These are phyloP conservation scores for Hipparchia semele DNA, from an alignment of 2,888 invertebrate species.

Conservation along the genomic window DNA sequence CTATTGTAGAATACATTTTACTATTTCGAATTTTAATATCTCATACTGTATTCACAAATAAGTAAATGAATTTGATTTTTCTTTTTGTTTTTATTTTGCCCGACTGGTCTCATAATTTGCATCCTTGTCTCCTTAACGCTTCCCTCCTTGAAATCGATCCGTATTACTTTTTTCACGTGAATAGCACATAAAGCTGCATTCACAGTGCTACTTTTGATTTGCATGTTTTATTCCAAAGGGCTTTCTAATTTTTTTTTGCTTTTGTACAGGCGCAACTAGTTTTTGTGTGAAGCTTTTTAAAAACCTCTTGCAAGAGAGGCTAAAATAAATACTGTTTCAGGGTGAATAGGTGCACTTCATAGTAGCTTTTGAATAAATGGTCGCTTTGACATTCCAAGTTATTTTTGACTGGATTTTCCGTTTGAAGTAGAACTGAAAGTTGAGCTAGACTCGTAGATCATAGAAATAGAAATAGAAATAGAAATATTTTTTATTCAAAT, in stretches of 20 bases:
- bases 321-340: conserved; percentile 15
- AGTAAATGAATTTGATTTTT: too few species aligned
- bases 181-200: conserved; percentile 39
- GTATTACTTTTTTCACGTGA: conserved; percentile 20
- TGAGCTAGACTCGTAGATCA: background rate
- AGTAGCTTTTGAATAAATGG: conserved; percentile 2
- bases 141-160: background rate
- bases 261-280: background rate
- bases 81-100: background rate
- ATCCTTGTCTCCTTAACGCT: background rate
- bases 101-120: background rate
- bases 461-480: too few species aligned
- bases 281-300: conserved; percentile 8
- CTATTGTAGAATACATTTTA: too few species aligned
- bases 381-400: conserved; percentile 7
- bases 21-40: too few species aligned
- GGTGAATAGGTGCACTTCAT: conserved; percentile 10
- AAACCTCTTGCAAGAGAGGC: conserved; percentile 2
- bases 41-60: too few species aligned
- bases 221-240: conserved; percentile 28
- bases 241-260: conserved; percentile 9
- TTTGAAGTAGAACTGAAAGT: background rate
- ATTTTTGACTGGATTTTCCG: background rate
- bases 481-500: too few species aligned
- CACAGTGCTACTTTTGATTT: conserved; percentile 29